Percentiles rank a stretch among this genome's conserved stretches.
These are phyloP conservation scores for Kradibia gibbosae DNA, from an alignment of 1,140 invertebrate genomes.

Conservation along the genomic window DNA sequence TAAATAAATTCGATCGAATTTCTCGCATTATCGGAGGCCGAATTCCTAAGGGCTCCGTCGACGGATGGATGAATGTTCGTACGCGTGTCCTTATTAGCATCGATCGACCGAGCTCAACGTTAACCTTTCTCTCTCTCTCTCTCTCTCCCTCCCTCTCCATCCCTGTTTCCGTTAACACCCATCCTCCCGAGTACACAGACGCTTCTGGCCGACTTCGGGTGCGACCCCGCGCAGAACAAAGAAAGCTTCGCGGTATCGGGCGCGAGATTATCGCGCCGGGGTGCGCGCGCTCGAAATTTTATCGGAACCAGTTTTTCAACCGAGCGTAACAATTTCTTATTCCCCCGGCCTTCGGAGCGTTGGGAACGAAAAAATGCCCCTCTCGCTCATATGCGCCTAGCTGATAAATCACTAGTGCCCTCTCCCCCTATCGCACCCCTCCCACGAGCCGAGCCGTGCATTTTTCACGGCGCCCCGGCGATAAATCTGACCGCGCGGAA, in stretches of 20 bases:
- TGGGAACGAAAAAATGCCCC: slow-evolving; percentile 25
- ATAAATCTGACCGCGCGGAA: slow-evolving; percentile 16
- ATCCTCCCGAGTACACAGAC: background rate
- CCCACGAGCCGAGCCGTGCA: background rate
- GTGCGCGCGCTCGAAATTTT: slow-evolving; percentile 17
- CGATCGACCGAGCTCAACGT: background rate
- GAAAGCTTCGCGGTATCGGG: slow-evolving; percentile 21
- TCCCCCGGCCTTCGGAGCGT: slow-evolving; percentile 29
- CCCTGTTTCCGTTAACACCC: background rate
- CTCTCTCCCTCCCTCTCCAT: too few species aligned
- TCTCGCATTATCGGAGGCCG: background rate
- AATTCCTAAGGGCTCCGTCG: background rate
- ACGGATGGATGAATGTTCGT: background rate
- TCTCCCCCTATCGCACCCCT: slow-evolving; percentile 12
- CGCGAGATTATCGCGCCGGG: background rate
- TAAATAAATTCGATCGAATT: too few species aligned
- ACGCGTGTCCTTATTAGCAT: background rate
- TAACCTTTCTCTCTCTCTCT: background rate
- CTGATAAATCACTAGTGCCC: slow-evolving; percentile 11
- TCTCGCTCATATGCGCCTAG: slow-evolving; percentile 18
- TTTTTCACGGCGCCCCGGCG: background rate
- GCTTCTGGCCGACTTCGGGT: background rate
- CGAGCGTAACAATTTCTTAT: slow-evolving; percentile 39
- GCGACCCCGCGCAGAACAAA: slow-evolving; percentile 25
- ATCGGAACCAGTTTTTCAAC: slow-evolving; percentile 47